Evolutionary conservation across 1,140 invertebrate species (phyloP).

Genomic region (Lethrus apterus): DNA sequence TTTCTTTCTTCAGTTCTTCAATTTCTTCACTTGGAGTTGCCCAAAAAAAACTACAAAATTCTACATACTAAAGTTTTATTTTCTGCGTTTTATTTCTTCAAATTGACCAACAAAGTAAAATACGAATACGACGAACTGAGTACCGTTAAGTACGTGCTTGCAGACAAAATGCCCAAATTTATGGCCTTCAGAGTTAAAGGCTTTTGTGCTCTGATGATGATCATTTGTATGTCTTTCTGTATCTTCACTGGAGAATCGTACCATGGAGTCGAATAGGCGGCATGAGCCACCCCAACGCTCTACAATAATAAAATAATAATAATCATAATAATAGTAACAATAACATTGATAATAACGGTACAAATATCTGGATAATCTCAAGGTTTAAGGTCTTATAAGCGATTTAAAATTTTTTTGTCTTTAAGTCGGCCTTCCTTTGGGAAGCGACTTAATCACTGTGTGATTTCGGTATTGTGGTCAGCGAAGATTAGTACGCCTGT

Average conservation of each 20-base stretch:
- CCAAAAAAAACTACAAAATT: no score
- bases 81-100: no score
- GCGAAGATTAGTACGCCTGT: no score
- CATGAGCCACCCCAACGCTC: neutral
- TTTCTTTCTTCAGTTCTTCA: no score
- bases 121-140: slow-evolving; percentile 15
- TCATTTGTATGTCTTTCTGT: slow-evolving; percentile 17
- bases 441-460: no score
- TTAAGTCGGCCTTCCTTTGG: no score
- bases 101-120: slow-evolving; percentile 17
- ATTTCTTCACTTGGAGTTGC: no score
- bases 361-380: neutral
- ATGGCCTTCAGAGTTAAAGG: slow-evolving; percentile 17
- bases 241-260: slow-evolving; percentile 13
- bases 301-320: neutral
- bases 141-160: slow-evolving; percentile 18
- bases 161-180: slow-evolving; percentile 17
- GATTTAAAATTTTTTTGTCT: neutral
- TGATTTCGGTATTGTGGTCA: no score
- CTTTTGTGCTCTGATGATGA: slow-evolving; percentile 17
- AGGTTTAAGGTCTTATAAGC: no score
- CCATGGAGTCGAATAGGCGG: slow-evolving; percentile 15
- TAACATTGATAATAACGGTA: no score
- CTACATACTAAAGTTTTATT: no score
- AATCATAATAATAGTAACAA: no score